Conservation (phyloP, 2,888 invertebrate genomes). For the Eupithecia exiguata region DNA sequence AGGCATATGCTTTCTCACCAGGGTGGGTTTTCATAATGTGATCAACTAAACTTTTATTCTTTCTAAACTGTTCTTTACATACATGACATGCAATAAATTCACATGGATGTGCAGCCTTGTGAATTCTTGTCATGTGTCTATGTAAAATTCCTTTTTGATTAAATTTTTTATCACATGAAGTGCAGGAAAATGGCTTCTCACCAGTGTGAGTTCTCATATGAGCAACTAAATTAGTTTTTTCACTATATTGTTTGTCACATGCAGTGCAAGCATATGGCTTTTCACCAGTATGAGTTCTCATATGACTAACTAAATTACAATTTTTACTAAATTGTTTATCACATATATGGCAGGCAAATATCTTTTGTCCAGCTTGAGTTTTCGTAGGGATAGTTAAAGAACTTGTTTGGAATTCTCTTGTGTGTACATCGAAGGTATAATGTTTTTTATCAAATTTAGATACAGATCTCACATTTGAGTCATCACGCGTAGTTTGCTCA, state of each 20-base stretch:
- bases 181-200: neutral
- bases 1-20: neutral
- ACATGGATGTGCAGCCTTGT: neutral
- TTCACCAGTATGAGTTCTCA: neutral
- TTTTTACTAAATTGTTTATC: neutral
- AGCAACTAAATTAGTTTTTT: neutral
- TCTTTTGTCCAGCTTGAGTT: neutral
- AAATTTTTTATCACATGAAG: neutral
- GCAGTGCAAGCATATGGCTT: neutral
- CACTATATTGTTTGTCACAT: neutral
- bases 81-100: neutral
- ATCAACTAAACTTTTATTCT: neutral
- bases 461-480: neutral
- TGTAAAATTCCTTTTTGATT: neutral
- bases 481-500: neutral
- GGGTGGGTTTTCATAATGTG: neutral
- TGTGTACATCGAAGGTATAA: neutral
- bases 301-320: neutral
- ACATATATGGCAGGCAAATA: neutral
- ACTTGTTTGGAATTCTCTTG: too few species aligned
- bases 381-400: neutral
- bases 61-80: neutral
- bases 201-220: constrained; percentile 6
- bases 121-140: neutral
- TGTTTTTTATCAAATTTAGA: neutral